Percentiles rank a stretch among this genome's conserved stretches.
Evolutionary conservation across 2,797 vertebrate species (phyloP).

Genomic region (Tokudaia tokunoshimensis): DNA sequence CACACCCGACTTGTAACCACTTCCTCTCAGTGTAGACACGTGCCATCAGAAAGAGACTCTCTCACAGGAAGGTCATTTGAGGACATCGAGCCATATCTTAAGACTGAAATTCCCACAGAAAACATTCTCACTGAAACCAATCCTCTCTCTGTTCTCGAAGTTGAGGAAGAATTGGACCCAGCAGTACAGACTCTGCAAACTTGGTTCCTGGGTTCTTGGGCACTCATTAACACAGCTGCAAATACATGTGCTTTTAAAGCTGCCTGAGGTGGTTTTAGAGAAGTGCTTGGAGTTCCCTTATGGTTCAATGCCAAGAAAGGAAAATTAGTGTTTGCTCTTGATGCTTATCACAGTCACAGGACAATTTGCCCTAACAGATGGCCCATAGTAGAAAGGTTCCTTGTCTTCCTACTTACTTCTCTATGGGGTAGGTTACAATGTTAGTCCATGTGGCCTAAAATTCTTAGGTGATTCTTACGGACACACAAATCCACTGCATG

Average conservation of each 20-base stretch:
- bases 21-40: constrained; percentile 52
- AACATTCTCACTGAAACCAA: constrained; percentile 63
- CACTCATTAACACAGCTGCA: background rate
- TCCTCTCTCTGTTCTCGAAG: constrained; percentile 33
- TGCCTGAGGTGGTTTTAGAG: constrained; percentile 14
- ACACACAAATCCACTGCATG: background rate
- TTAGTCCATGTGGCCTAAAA: background rate
- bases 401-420: background rate
- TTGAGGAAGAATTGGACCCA: constrained; percentile 29
- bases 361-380: background rate
- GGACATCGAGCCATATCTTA: constrained; percentile 67
- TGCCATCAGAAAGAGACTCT: constrained; percentile 36
- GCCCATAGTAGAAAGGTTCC: background rate
- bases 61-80: constrained; percentile 66
- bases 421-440: background rate
- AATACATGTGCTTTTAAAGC: background rate
- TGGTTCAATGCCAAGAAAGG: background rate
- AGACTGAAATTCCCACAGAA: constrained; percentile 73
- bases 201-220: background rate
- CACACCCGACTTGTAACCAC: constrained; percentile 54
- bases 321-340: background rate
- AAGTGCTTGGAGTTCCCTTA: constrained; percentile 2
- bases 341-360: background rate
- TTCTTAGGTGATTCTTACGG: background rate
- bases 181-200: constrained; percentile 15